phyloP scores from a whole-genome alignment of 1,140 invertebrate genomes.

The Delia radicum region DNA sequence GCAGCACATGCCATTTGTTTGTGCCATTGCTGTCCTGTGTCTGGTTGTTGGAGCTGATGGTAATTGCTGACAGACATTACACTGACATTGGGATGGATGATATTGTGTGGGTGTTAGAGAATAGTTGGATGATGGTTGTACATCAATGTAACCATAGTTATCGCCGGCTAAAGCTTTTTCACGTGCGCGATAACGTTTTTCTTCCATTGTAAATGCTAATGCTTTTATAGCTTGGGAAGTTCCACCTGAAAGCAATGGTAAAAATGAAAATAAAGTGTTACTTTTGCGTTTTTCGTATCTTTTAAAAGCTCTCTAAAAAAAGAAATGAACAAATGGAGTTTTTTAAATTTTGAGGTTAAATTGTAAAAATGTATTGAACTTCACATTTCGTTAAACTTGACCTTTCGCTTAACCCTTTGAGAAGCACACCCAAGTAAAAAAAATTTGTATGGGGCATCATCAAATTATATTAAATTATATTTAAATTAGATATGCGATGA shows the following conservation, averaged over 20 bases:
- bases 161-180: background rate
- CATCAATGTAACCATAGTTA: conserved; percentile 12
- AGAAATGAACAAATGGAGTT: too few relatives aligned
- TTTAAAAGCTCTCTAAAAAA: too few relatives aligned
- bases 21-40: conserved; percentile 6
- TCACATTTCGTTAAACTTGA: too few relatives aligned
- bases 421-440: too few relatives aligned
- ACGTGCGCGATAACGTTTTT: conserved; percentile 36
- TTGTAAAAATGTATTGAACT: too few relatives aligned
- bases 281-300: too few relatives aligned
- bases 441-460: too few relatives aligned
- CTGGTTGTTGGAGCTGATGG: conserved; percentile 6
- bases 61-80: conserved; percentile 5
- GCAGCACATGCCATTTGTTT: conserved; percentile 32
- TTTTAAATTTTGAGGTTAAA: too few relatives aligned
- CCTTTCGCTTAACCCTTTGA: too few relatives aligned
- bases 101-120: background rate
- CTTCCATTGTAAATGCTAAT: conserved; percentile 37
- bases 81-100: conserved; percentile 25
- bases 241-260: conserved; percentile 27
- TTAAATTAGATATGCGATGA: too few relatives aligned
- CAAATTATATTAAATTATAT: too few relatives aligned
- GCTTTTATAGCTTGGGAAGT: conserved; percentile 45
- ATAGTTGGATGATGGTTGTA: background rate
- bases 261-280: conserved; percentile 2